Evolutionary conservation across 2,888 invertebrate species (phyloP).

Genomic region (Zele albiditarsus): DNA sequence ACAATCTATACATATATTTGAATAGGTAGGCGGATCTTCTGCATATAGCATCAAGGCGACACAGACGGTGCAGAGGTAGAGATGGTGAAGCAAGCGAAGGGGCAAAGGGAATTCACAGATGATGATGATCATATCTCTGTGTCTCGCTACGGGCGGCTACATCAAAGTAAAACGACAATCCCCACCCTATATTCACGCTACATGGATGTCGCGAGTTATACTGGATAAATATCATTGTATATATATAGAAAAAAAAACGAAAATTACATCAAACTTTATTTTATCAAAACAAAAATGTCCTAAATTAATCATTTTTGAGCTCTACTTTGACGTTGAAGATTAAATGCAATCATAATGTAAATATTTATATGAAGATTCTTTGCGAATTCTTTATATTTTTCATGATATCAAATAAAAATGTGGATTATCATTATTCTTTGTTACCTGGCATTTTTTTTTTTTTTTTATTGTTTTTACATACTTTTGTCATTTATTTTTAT

Average conservation of each 20-base stretch:
- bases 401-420: background rate
- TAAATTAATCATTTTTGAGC: background rate
- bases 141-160: constrained; percentile 69
- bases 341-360: background rate
- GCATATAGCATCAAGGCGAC: constrained; percentile 14
- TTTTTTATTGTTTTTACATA: background rate
- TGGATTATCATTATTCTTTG: background rate
- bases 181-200: background rate
- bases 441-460: constrained; percentile 20
- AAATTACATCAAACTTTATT: background rate
- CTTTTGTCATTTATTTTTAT: background rate
- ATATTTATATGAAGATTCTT: background rate
- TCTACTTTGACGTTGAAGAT: background rate
- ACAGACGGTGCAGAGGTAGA: constrained; percentile 1
- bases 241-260: background rate
- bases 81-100: constrained; percentile 27
- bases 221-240: background rate
- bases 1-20: background rate
- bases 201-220: constrained; percentile 1
- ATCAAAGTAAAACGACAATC: constrained; percentile 62
- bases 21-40: constrained; percentile 22
- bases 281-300: background rate
- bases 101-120: constrained; percentile 36
- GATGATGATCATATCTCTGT: constrained; percentile 68
- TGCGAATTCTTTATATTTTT: background rate